Evolutionary conservation across 2,888 invertebrate species (phyloP), one percentile per base, ranked within the genome.

Genomic region (Limnephilus lunatus): DNA sequence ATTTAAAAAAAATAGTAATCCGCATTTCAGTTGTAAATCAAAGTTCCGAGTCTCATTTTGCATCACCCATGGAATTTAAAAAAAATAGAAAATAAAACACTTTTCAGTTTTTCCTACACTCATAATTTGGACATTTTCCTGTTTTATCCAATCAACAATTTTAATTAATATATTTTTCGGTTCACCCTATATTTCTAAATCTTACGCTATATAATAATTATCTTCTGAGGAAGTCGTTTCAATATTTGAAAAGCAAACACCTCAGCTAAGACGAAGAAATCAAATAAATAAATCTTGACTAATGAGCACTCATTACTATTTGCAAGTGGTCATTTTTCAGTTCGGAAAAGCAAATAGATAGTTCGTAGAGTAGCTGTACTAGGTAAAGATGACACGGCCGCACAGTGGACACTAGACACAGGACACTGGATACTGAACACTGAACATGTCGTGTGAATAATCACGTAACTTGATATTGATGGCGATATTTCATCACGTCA

Each of bases 381-480:
- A 32, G 85, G 85, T 82, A 32, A 82, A 82, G 82, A 82, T 82
- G 82, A 31, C 82, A 82, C 82, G 25, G 82, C 4, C 82, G 82
- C 15, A n/a, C 82, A 31, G 82, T 30, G 15, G 82, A 82, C 82
- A 82, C 85, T 39, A 19, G 25, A 25, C 53, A 39, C 35, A 39
- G 31, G 82, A 82, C 82, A 82, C 85, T 39, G 53, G 25, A 25
- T 25, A 39, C 35, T 85, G 31, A 31, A 82, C 82, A 82, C 85
- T 39, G 25, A 7, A 68, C 53, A 39, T 25, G 30, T 39, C 85
- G 25, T 85, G 85, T 32, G 25, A 32, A 14, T 35, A 35, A 85
- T 85, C 85, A 85, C 85, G 85, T 85, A 85, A 32, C 85, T 30
- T 15, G 82, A 82, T 68, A 68, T 68, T 68, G 53, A 68, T 68